Conservation (phyloP, 2,888 invertebrate genomes). For the Dicycla oo region DNA sequence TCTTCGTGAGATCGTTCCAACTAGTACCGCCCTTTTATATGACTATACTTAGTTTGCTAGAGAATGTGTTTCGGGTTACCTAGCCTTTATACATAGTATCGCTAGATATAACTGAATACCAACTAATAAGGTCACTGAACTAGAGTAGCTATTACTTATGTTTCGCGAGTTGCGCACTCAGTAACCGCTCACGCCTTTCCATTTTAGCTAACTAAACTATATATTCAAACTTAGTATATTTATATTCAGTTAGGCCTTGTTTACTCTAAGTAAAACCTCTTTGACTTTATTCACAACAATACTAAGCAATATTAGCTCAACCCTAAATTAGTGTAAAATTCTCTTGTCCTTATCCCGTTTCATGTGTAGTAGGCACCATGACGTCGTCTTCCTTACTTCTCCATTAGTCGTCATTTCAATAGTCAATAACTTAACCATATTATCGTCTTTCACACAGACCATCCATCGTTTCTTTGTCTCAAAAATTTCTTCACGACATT, state of each 20-base stretch:
- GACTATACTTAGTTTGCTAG: too few species aligned
- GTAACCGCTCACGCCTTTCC: conserved; percentile 45
- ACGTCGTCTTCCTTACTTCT: too few species aligned
- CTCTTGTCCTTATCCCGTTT: not conserved
- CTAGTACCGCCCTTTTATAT: too few species aligned
- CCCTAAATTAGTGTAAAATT: not conserved
- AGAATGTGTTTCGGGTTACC: not conserved
- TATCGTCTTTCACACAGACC: not conserved
- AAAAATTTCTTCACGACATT: not conserved
- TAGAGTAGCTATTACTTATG: not conserved
- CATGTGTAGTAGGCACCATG: accelerated
- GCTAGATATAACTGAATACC: not conserved
- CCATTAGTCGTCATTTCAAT: not conserved
- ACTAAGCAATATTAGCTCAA: not conserved
- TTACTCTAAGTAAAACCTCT: not conserved
- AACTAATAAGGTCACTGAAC: conserved; percentile 33
- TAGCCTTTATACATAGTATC: not conserved
- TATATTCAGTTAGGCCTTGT: not conserved
- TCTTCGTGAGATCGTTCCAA: not conserved
- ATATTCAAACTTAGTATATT: not conserved
- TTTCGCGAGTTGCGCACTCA: conserved; percentile 26
- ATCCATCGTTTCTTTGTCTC: not conserved
- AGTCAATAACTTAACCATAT: not conserved
- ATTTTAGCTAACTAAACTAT: conserved; percentile 33
- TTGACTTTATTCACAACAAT: not conserved